Evolutionary conservation across 2,888 invertebrate species (phyloP).

Genomic region (Perizoma affinitatum): DNA sequence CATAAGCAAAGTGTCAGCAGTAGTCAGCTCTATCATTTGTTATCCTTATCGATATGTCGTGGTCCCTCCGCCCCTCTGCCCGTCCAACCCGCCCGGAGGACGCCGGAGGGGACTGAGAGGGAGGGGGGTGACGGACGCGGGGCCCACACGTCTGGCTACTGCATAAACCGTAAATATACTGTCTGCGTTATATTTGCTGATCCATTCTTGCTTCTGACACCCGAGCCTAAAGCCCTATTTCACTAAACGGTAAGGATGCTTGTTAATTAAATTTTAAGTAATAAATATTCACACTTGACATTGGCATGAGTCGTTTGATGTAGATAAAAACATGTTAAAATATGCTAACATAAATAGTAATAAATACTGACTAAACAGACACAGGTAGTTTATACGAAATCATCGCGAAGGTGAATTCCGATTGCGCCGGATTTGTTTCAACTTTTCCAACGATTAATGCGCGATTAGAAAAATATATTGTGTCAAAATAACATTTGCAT

Average conservation of each 20-base stretch:
- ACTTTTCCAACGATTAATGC: neutral
- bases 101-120: neutral
- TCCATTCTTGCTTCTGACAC: slow-evolving; percentile 12
- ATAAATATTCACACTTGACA: slow-evolving; percentile 5
- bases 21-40: slow-evolving; percentile 4
- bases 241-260: slow-evolving; percentile 2
- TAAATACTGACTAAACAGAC: too few species aligned
- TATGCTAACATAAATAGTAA: neutral
- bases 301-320: slow-evolving; percentile 3
- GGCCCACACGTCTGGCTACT: slow-evolving; percentile 7
- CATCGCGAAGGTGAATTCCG: too few species aligned
- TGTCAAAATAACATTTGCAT: slow-evolving; percentile 8
- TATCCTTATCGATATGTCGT: slow-evolving; percentile 10
- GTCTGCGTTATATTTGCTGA: slow-evolving; percentile 7
- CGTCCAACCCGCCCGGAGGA: too few species aligned
- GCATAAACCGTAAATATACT: slow-evolving; percentile 9
- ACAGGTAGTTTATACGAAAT: too few species aligned
- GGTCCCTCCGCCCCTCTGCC: too few species aligned
- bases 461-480: slow-evolving; percentile 14
- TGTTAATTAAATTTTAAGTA: too few species aligned
- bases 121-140: neutral
- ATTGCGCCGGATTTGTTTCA: too few species aligned
- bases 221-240: slow-evolving; percentile 17
- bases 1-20: neutral
- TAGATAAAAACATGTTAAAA: neutral